Evolutionary conservation across 2,888 invertebrate genomes (phyloP), one percentile per base, ranked within the genome.

Genomic region (Gandaritis pyraliata): DNA sequence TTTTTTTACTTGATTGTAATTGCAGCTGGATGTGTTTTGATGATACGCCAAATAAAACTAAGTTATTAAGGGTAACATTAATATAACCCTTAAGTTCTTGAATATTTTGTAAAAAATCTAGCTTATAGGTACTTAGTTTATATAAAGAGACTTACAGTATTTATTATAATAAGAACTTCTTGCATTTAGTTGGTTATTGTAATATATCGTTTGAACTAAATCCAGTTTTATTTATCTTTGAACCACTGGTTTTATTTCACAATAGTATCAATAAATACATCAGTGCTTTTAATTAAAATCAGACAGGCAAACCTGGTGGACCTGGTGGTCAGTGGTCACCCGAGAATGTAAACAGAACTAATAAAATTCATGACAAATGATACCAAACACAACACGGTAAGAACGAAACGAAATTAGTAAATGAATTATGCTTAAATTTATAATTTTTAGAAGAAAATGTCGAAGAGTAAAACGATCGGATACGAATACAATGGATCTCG

Each of bases 361-460:
- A 69, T 67, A 66, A 70, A 68, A 63, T 43, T 8, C 39, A 65
- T 64, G 64, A 70, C 58, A 68, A 66, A 68, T 61, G 65, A 48
- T 62, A 61, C 58, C 64, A 64, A 33, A 46, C 64, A 61, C 53
- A 61, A 61, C 64, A 53, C 30, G 43, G 50, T 50, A 54, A 45
- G 61, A 66, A 63, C 65, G 68, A 64, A 68, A 68, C 68, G 30
- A 63, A 64, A 68, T 65, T 68, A 68, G 68, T 70, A 65, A 70
- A 70, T 68, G 66, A 67, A 64, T 68, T 84, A 81, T 83, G 82
- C 78, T 85, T 82, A 80, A 82, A 86, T 85, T 86, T 86, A 87
- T 86, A 87, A 87, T 86, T 88, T 87, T 86, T 80, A 85, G 82
- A 83, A 83, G 80, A 81, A 76, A 84, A 89, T 80, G 85, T 86